phyloP scores from a whole-genome alignment of 1,140 invertebrate species.

The Gryon sp. region DNA sequence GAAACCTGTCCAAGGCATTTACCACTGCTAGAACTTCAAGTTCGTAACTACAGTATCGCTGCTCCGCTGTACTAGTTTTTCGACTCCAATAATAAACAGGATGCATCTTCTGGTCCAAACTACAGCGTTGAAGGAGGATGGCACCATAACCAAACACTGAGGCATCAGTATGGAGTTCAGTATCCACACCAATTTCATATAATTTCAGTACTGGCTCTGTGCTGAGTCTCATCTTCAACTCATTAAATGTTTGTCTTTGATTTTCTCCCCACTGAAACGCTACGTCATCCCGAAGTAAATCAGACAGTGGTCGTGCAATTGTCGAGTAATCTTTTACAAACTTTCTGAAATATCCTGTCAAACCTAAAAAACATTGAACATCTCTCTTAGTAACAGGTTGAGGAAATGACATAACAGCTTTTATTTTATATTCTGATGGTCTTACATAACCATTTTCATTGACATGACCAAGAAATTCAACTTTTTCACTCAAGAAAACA shows the following conservation, averaged over 20 bases:
- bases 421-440: not conserved
- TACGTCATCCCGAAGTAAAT: not conserved
- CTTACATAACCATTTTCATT: not conserved
- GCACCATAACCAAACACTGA: not conserved
- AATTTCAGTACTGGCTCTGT: not conserved
- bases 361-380: not conserved
- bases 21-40: slow-evolving; percentile 3
- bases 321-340: too few species aligned
- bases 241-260: not conserved
- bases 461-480: not conserved
- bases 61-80: not conserved
- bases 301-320: not conserved
- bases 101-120: not conserved
- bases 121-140: not conserved
- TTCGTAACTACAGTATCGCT: not conserved
- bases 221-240: not conserved
- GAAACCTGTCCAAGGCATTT: not conserved
- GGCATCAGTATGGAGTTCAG: slow-evolving; percentile 7
- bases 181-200: not conserved
- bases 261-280: not conserved
- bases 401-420: not conserved
- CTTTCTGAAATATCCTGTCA: not conserved
- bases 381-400: not conserved
- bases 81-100: slow-evolving; percentile 2
- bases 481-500: not conserved